phyloP scores from a whole-genome alignment of 2,888 invertebrate species.

The Lasioglossum lativentre region DNA sequence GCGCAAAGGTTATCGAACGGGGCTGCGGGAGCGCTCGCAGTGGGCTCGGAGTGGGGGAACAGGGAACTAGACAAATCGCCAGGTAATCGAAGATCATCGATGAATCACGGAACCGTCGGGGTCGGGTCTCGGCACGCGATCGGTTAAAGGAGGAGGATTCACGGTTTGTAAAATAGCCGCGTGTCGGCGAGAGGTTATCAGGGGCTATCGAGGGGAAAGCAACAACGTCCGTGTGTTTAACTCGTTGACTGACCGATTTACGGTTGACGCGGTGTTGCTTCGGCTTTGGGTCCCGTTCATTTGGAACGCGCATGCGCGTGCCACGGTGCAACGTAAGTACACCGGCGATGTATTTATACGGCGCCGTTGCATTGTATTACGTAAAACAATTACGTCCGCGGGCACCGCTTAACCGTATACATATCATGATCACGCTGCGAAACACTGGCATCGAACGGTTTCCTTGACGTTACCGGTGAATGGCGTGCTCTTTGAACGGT shows the following conservation, averaged over 20 bases:
- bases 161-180: slow-evolving; percentile 51
- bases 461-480: background rate
- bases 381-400: slow-evolving; percentile 44
- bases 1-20: background rate
- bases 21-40: background rate
- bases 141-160: slow-evolving; percentile 51
- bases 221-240: slow-evolving; percentile 39
- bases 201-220: slow-evolving; percentile 72
- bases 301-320: slow-evolving; percentile 34
- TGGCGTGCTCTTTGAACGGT: background rate
- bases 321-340: background rate
- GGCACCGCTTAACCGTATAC: slow-evolving; percentile 19
- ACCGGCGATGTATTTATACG: slow-evolving; percentile 8
- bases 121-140: slow-evolving; percentile 52
- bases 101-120: slow-evolving; percentile 38
- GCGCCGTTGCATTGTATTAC: slow-evolving; percentile 32
- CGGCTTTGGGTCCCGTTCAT: slow-evolving; percentile 47
- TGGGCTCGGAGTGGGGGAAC: background rate
- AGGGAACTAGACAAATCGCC: slow-evolving; percentile 46
- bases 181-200: slow-evolving; percentile 60
- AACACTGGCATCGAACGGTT: background rate
- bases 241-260: slow-evolving; percentile 61
- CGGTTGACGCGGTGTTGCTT: slow-evolving; percentile 33
- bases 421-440: background rate
- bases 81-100: slow-evolving; percentile 36